phyloP scores from a whole-genome alignment of 2,113 vertebrate genomes.

The Indicator indicator region DNA sequence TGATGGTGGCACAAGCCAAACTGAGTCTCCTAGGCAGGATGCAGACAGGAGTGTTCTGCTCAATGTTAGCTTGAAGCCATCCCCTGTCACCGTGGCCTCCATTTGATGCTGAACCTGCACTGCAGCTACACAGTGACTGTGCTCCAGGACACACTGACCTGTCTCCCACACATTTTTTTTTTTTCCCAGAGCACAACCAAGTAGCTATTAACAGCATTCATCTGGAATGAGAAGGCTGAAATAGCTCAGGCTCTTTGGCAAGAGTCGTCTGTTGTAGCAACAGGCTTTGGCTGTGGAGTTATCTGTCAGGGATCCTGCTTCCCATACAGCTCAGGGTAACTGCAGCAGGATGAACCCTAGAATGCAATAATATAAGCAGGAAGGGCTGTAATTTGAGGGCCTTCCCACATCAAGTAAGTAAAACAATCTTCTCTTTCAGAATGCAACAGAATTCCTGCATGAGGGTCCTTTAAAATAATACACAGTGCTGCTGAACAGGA shows the following conservation, averaged over 20 bases:
- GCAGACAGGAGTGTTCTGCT: background rate
- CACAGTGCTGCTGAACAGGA: slow-evolving; percentile 14
- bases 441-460: background rate
- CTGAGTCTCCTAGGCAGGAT: background rate
- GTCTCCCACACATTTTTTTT: background rate
- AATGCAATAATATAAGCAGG: slow-evolving; percentile 51
- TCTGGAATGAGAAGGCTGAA: background rate
- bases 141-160: background rate
- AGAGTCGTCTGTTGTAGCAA: background rate
- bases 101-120: background rate
- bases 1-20: background rate
- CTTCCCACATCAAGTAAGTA: slow-evolving; percentile 48
- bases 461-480: slow-evolving; percentile 57
- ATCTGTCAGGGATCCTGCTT: slow-evolving; percentile 2
- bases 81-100: rapidly evolving
- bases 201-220: background rate
- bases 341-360: slow-evolving; percentile 26
- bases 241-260: background rate
- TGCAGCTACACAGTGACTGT: background rate
- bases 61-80: background rate
- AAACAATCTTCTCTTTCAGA: slow-evolving; percentile 63
- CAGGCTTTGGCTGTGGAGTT: background rate
- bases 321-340: background rate
- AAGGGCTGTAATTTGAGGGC: slow-evolving; percentile 56
- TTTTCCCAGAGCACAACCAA: background rate